phyloP scores from a whole-genome alignment of 2,888 invertebrate genomes.

The Caenorhabditis sp. region DNA sequence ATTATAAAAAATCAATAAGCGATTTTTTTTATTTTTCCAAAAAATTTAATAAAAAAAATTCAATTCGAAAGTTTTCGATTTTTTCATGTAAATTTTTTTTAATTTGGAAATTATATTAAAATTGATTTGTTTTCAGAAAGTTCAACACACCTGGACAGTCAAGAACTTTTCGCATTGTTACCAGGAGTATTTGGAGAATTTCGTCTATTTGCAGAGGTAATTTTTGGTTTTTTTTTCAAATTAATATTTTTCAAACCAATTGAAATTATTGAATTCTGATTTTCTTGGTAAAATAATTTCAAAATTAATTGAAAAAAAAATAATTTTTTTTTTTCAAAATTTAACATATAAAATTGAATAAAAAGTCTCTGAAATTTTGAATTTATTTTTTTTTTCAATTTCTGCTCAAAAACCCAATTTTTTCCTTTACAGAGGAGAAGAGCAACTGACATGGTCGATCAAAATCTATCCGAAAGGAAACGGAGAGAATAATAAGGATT shows the following conservation, averaged over 20 bases:
- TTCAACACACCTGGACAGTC: constrained; percentile 83
- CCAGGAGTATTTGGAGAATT: constrained; percentile 81
- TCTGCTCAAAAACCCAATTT: background rate
- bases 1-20: too few species aligned
- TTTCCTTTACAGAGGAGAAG: constrained; percentile 71
- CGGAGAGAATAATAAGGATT: constrained; percentile 83
- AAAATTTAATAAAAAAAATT: background rate
- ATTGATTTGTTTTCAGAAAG: constrained; percentile 71
- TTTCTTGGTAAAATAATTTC: too few species aligned
- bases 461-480: constrained; percentile 83
- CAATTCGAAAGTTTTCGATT: background rate
- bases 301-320: too few species aligned
- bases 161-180: constrained; percentile 83
- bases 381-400: background rate
- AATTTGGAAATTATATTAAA: background rate
- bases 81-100: background rate
- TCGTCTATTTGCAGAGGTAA: constrained; percentile 79
- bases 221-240: background rate
- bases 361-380: too few species aligned
- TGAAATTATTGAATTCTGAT: too few species aligned
- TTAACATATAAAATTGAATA: too few species aligned
- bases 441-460: constrained; percentile 82
- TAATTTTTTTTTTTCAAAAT: too few species aligned
- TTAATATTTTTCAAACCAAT: background rate
- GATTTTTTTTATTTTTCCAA: background rate